Evolutionary conservation across 2,113 vertebrate species (phyloP).

Genomic region (Bostrychus sinensis): DNA sequence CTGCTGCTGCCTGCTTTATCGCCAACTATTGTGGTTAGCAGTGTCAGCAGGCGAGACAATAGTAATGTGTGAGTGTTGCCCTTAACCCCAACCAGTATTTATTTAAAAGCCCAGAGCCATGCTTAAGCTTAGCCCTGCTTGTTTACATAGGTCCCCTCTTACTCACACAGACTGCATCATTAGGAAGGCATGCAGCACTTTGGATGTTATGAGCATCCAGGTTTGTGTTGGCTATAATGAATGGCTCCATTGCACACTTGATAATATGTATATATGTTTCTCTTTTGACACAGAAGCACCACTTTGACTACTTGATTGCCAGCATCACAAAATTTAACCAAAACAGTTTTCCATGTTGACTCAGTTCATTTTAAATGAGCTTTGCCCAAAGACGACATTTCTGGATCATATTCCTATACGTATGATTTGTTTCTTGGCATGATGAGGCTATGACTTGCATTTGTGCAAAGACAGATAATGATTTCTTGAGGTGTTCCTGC

Average conservation of each 20-base stretch:
- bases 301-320: too few species aligned
- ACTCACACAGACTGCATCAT: constrained; percentile 39
- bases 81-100: constrained; percentile 57
- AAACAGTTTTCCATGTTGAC: too few species aligned
- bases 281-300: too few species aligned
- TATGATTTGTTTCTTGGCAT: too few species aligned
- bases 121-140: constrained; percentile 56
- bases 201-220: constrained; percentile 21
- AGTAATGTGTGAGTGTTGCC: constrained; percentile 21
- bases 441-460: too few species aligned
- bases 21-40: constrained; percentile 48
- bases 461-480: too few species aligned
- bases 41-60: constrained; percentile 58
- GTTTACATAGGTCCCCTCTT: constrained; percentile 58
- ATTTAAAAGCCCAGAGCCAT: constrained; percentile 58
- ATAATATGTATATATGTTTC: too few species aligned
- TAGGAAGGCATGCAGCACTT: constrained; percentile 54
- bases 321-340: too few species aligned
- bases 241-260: constrained; percentile 42
- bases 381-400: too few species aligned
- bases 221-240: constrained; percentile 50
- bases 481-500: too few species aligned
- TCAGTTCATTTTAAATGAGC: too few species aligned
- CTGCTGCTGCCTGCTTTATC: constrained; percentile 44
- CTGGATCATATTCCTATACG: too few species aligned